Evolutionary conservation across 2,113 vertebrate species (phyloP), one percentile per base, ranked within the genome.

Genomic region (Illadopsis cleaveri): DNA sequence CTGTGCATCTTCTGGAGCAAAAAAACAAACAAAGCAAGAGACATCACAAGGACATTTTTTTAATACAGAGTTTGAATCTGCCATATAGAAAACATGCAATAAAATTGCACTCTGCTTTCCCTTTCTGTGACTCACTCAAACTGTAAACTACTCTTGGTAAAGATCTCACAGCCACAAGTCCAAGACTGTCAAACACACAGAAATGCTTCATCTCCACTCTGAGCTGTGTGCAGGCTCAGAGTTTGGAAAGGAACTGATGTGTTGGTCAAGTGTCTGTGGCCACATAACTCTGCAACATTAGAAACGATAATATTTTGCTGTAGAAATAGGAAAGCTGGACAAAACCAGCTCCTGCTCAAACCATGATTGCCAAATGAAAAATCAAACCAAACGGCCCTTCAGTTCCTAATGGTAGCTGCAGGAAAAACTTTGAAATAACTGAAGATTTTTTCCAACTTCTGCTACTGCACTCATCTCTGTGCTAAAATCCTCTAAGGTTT

Each of bases 361-460:
- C 14, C 7, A 11, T 0, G 2, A 42, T 3, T 40, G 31, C 15
- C 57, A 42, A 30, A n/a, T 1, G 5, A 60, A 60, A 20, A 35
- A 51, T 25, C 22, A 64, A 80, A 81, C 16, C 2, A 12, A 60
- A 33, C 1, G 3, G 11, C 5, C 24, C 22, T 47, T 56, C 25
- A 28, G 9, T 40, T 82, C 40, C 53, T 64, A 33, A 37, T 4
- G 42, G 25, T 6, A 80, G 13, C 28, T 30, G 10, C 14, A 50
- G 9, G 51, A 45, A 81, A 76, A 71, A 12, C 17, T 48, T 27
- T 11, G 23, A 86, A 94, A 66, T 50, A n/a, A 51, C 15, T 35
- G 28, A 57, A 18, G 17, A 51, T 20, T 33, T 50, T 81, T 75
- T 44, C 19, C 33, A 68, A 5, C 20, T 72, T 80, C 60, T 72